Percentiles rank a stretch among this genome's conserved stretches.
phyloP scores from a whole-genome alignment of 1,140 invertebrate genomes.

The Sesamia nonagrioides region DNA sequence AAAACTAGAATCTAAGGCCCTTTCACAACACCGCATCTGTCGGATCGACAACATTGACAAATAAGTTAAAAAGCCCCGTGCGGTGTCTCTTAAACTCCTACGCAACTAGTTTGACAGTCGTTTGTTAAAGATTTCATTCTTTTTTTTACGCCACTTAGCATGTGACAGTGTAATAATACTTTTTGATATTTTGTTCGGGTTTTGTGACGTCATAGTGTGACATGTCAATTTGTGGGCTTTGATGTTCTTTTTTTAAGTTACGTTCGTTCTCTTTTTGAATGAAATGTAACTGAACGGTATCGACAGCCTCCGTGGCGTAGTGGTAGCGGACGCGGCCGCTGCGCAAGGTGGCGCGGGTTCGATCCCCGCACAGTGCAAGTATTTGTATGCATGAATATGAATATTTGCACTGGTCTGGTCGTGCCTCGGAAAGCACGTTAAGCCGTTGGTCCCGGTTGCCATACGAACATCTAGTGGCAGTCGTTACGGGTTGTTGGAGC shows the following conservation, averaged over 20 bases:
- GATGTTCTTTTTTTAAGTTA: background rate
- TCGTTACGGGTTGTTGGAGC: too few relatives aligned
- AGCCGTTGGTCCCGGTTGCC: too few relatives aligned
- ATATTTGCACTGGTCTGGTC: too few relatives aligned
- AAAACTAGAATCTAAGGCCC: background rate
- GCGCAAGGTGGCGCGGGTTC: too few relatives aligned
- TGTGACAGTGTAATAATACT: conserved; percentile 48
- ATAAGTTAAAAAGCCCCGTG: conserved; percentile 41
- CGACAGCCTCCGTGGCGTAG: too few relatives aligned
- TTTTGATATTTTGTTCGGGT: conserved; percentile 30
- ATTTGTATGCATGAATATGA: too few relatives aligned
- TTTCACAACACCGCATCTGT: conserved; percentile 37
- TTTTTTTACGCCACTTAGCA: conserved; percentile 40
- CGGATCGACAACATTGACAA: conserved; percentile 47
- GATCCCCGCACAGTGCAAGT: too few relatives aligned
- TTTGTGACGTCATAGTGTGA: conserved; percentile 37
- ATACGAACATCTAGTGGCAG: too few relatives aligned
- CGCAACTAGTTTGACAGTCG: conserved; percentile 43
- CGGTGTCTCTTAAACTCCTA: conserved; percentile 37
- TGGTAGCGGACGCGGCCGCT: too few relatives aligned
- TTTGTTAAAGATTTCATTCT: conserved; percentile 42
- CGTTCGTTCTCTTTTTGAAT: conserved; percentile 30
- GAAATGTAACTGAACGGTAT: conserved; percentile 2
- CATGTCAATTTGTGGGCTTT: conserved; percentile 26
- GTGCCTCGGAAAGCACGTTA: too few relatives aligned